phyloP scores from a whole-genome alignment of 2,888 invertebrate species.

The Anthoptus insignis region DNA sequence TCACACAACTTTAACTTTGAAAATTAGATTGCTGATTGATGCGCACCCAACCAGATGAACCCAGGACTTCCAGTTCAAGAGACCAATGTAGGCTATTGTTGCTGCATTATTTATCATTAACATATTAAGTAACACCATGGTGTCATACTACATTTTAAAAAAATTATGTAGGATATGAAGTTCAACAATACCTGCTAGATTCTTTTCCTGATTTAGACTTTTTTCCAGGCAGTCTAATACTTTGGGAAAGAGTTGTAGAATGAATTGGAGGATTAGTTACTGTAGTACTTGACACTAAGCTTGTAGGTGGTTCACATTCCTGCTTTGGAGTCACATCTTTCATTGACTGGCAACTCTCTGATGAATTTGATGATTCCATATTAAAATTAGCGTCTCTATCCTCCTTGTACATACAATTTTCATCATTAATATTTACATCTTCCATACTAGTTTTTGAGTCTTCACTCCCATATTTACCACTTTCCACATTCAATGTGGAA shows the following conservation, averaged over 20 bases:
- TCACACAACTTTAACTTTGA: too few relatives aligned
- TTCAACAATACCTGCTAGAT: constrained; percentile 67
- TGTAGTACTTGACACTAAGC: constrained; percentile 68
- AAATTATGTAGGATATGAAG: too few relatives aligned
- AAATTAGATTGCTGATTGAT: too few relatives aligned
- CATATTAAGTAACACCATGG: too few relatives aligned
- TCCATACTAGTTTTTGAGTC: constrained; percentile 82
- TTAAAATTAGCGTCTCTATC: constrained; percentile 81
- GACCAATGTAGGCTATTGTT: too few relatives aligned
- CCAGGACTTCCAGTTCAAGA: too few relatives aligned
- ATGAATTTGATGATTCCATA: constrained; percentile 83
- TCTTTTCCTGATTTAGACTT: constrained; percentile 58
- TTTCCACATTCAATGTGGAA: constrained; percentile 69
- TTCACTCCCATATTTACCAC: constrained; percentile 76
- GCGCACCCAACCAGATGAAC: too few relatives aligned
- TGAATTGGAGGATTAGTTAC: constrained; percentile 65
- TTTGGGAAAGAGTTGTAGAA: constrained; percentile 67
- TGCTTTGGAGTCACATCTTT: constrained; percentile 74
- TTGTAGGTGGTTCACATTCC: constrained; percentile 65
- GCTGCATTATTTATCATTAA: too few relatives aligned
- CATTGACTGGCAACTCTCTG: constrained; percentile 81
- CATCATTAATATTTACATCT: constrained; percentile 79
- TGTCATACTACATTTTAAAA: too few relatives aligned
- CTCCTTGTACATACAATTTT: constrained; percentile 80
- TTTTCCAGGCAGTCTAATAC: constrained; percentile 52